A percentile compares a stretch with the other conserved stretches of the same genome.
Conservation (phyloP, 2,797 vertebrate genomes). For the Tamandua tetradactyla region DNA sequence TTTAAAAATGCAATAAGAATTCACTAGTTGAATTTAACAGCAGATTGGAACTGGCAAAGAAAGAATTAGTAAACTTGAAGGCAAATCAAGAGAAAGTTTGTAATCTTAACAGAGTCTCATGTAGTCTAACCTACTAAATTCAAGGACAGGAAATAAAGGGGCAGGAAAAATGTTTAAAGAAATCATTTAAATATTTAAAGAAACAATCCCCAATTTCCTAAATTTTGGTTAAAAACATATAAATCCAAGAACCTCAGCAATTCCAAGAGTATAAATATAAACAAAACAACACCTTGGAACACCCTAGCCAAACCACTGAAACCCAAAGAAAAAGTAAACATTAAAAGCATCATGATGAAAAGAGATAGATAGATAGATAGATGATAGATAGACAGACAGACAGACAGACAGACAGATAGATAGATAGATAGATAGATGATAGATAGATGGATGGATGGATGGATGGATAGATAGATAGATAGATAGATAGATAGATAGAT, state of each 20-base stretch:
- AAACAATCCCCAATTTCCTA: not conserved
- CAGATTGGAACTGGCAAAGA: not conserved
- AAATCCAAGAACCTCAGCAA: not conserved
- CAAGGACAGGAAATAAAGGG: not conserved
- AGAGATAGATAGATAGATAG: not conserved
- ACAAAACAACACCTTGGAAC: not conserved
- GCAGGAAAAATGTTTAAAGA: not conserved
- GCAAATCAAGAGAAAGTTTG: not conserved
- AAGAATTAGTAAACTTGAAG: not conserved
- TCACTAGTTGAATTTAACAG: not conserved
- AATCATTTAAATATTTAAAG: too few species aligned
- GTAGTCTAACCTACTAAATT: not conserved
- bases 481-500: too few species aligned
- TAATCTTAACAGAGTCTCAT: not conserved
- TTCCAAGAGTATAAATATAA: not conserved
- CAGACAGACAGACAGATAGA: not conserved
- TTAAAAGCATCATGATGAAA: not conserved
- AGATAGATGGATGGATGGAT: too few species aligned
- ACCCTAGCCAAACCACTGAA: not conserved
- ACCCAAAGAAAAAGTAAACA: not conserved
- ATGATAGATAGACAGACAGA: not conserved
- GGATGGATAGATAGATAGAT: too few species aligned
- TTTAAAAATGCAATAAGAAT: too few species aligned
- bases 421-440: too few species aligned
- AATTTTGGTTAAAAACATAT: not conserved